Base-by-base conservation (phyloP, 53 echinoderm and acorn worm species). In the Pentamera pediparva region DNA sequence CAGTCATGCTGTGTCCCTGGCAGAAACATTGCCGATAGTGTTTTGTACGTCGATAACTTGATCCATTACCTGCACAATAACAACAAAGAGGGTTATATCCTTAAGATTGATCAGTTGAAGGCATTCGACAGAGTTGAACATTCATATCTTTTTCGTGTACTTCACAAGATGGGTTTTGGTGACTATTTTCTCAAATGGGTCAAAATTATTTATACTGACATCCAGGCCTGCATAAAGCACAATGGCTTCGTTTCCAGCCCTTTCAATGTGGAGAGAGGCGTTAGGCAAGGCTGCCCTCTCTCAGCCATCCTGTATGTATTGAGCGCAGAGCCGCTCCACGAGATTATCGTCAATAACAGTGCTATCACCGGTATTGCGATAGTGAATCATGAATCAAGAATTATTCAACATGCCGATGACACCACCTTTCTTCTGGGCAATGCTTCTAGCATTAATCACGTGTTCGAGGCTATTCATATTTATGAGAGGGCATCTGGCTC, bases 1-100 rank as follows among this genome's bases (percentile, higher is more conserved):
- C 59, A 76, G 28, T 41, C 60, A n/a, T 76, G 76, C 27, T 76
- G 77, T 40, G 60, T 76, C 4, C 77, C 77, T 4, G 61, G 77
- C 3, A 37, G 77, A 19, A 32, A 76, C 19, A 76, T 76, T 24
- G 76, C 59, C 8, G 60, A 76, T 36, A 76, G 61, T 37, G 26
- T 61, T 19, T 35, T 39, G 9, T 36, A 25, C 17, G 25, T 72
- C 4, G 22, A 60, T 9, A 60, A 76, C 41, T 2, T 47, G 12
- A 57, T 76, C 5, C 3, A 76, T 15, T 61, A 37, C 40, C 4
- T 21, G 9, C 28, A 61, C 2, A 6, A 15, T 29, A 61, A 30
- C 2, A 30, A 30, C 4, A 3, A 3, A 2, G 3, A 8, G 10
- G 61, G 32, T 4, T 61, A 30, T 32, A 30, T 61, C 13, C 33